phyloP scores from a whole-genome alignment of 2,113 vertebrate genomes.

The Conger conger region DNA sequence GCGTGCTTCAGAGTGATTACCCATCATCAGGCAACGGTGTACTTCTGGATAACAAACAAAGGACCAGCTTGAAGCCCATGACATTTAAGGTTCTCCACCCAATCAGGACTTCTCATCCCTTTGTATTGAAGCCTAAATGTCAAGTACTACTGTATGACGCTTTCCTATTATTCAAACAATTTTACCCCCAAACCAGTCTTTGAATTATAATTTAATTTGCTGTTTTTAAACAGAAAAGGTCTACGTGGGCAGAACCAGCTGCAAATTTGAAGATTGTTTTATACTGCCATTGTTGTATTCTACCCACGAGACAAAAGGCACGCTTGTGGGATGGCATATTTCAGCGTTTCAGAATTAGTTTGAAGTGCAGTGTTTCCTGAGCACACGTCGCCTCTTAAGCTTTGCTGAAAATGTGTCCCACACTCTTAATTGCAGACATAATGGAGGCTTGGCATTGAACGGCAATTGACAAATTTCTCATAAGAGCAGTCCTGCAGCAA shows the following conservation, averaged over 20 bases:
- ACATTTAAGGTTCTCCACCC: not conserved
- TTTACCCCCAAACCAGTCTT: not conserved
- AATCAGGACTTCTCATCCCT: not conserved
- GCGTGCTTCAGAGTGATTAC: not conserved
- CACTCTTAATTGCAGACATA: too few relatives aligned
- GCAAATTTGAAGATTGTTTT: not conserved
- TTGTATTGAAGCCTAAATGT: not conserved
- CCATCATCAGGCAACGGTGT: not conserved
- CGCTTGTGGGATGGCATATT: not conserved
- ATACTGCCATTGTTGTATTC: not conserved
- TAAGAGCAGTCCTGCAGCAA: not conserved
- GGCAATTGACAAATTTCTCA: not conserved
- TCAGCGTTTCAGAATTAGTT: not conserved
- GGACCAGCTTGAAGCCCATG: not conserved
- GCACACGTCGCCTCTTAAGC: not conserved
- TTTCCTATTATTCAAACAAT: not conserved
- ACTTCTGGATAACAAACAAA: not conserved
- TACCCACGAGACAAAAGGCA: not conserved
- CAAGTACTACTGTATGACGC: not conserved
- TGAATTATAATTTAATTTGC: not conserved
- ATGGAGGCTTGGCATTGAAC: too few relatives aligned
- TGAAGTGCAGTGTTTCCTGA: not conserved
- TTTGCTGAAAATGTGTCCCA: not conserved
- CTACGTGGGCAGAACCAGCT: not conserved
- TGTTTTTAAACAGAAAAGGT: not conserved